Evolutionary conservation across 2,888 invertebrate species (phyloP), one percentile per base, ranked within the genome.

Genomic region (Conistra vaccinii): DNA sequence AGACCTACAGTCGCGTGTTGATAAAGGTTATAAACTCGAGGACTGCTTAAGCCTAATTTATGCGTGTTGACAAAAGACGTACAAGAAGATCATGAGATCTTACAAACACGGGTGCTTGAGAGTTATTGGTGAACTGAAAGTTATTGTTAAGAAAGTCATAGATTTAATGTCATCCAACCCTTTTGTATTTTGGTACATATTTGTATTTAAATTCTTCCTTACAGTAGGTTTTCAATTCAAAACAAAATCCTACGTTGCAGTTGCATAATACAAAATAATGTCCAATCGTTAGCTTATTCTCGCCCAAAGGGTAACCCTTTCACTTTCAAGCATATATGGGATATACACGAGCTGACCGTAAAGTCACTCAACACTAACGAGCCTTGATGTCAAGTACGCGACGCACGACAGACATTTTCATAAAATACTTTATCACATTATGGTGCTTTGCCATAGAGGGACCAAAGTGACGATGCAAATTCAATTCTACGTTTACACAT

Each of bases 401-500:
- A 82, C 83, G 57, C 79, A 77, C 73, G 77, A 84, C 81, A 73
- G 80, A 85, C 86, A 84, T 85, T 88, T 86, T 84, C 83, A 88
- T 86, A 87, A 85, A 88, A 88, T 83, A 89, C 74, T 77, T 75
- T 86, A 84, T 72, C 73, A 73, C 69, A 69, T 68, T 67, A 78
- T 71, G 75, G 60, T 73, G 69, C 73, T 73, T 61, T 74, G 69
- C 67, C 55, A 76, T 55, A 69, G 67, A 78, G 63, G 76, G 35
- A 74, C 74, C 60, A 73, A 85, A 87, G 84, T 89, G 87, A 89
- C 85, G 88, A 76, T 81, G 87, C 87, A 89, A 89, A 88, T 89
- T 89, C 86, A 87, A 88, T 90, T 84, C 85, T 81, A 79, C 87
- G 85, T 88, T 88, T 85, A 88, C 86, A 89, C 87, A 86, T 89